phyloP scores from a whole-genome alignment of 2,888 invertebrate genomes.

The Homarus gammarus region DNA sequence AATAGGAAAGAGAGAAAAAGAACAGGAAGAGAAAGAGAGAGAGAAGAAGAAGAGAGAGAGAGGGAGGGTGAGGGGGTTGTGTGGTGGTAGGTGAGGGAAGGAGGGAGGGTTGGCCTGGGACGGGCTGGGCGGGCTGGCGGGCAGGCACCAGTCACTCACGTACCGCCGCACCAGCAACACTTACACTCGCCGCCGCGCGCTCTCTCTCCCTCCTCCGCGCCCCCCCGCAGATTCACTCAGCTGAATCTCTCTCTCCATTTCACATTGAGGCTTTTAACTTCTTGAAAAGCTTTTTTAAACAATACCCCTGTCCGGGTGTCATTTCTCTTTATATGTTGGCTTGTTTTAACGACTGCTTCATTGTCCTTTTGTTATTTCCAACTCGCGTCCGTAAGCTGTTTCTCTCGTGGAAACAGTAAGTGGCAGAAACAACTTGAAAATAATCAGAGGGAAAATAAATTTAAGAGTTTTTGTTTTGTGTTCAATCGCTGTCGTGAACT shows the following conservation, averaged over 20 bases:
- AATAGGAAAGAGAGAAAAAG: background rate
- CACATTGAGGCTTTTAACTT: slow-evolving; percentile 7
- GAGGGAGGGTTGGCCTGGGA: background rate
- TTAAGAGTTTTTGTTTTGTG: background rate
- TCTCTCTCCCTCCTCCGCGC: background rate
- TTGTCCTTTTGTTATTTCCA: background rate
- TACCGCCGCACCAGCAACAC: background rate
- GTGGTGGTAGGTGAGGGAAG: too few species aligned
- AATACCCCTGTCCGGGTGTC: background rate
- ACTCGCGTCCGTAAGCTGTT: background rate
- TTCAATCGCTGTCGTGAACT: background rate
- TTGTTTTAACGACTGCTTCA: slow-evolving; percentile 10
- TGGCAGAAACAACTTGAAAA: slow-evolving; percentile 10
- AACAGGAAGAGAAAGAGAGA: background rate
- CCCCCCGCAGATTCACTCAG: background rate
- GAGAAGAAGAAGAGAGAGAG: background rate
- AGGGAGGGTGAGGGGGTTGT: background rate
- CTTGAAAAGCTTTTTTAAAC: slow-evolving; percentile 1
- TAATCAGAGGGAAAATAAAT: too few species aligned
- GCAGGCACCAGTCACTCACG: background rate
- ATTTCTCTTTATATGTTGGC: slow-evolving; percentile 15
- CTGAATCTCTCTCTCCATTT: background rate
- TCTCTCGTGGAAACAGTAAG: background rate
- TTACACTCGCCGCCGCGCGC: background rate
- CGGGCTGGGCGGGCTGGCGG: background rate